Evolutionary conservation across 2,113 vertebrate species (phyloP), one percentile per base, ranked within the genome.

Genomic region (Indicator maculatus): DNA sequence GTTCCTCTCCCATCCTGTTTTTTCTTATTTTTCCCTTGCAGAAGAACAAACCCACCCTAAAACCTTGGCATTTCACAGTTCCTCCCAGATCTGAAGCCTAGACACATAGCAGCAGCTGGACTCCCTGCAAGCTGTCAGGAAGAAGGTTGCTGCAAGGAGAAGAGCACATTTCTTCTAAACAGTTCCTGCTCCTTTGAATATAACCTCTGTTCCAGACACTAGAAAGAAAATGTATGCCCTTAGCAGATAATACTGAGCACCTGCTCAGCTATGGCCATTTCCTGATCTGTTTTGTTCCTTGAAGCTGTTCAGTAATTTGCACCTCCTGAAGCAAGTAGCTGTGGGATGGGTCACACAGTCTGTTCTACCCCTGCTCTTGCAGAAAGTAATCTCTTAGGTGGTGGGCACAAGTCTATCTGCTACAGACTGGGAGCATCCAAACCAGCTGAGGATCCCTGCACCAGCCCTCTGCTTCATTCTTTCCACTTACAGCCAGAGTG

Each of bases 1-100:
- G 60, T 50, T 93, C 60, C 75, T 91, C 67, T 89, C 75, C 71
- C 92, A 88, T 89, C 79, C 90, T 96, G 74, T 85, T 96, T 61
- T 95, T 89, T 61, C 67, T 88, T 79, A 50, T 79, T 92, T 93
- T 90, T 95, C 84, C 64, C 74, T 85, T 65, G 55, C 91, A 90
- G 55, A 95, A 87, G 86, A 92, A 95, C 31, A 90, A 93, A 73
- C 36, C 70, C 87, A 93, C 72, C 63, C 86, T 90, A 5, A 19
- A 84, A 87, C 59, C 74, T 23, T 94, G 91, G 81, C 55, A 89
- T 92, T 90, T 84, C 82, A 76, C 71, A 95, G 84, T 61, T 87
- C 83, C 64, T 87, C 87, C 66, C 78, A 85, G 58, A 63, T 73
- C 81, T 85, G 74, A 84, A 79, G 91, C 66, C 59, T 69, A 82